These are phyloP conservation scores for Centroberyx gerrardi DNA, from an alignment of 2,797 vertebrate genomes.

Conservation along the genomic window DNA sequence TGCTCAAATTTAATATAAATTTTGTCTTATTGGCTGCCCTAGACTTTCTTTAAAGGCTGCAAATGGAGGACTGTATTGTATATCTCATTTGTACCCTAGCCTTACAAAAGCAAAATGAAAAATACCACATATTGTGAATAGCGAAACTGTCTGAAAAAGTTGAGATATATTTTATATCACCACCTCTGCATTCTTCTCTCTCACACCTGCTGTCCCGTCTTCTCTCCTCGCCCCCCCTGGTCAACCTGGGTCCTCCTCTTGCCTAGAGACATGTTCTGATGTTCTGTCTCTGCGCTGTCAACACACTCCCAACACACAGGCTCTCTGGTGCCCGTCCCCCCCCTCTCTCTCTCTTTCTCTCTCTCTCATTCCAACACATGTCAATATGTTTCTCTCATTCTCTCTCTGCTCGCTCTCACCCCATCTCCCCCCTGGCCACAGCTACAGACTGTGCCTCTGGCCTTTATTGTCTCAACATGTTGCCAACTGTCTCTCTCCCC, in stretches of 20 bases:
- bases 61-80: no score
- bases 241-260: conserved; percentile 56
- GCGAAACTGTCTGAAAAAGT: not conserved
- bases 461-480: conserved; percentile 63
- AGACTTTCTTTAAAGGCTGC: no score
- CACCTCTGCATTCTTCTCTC: not conserved
- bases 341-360: conserved; percentile 5
- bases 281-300: conserved; percentile 37
- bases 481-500: conserved; percentile 44
- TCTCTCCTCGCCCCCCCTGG: conserved; percentile 23
- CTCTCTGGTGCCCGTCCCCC: conserved; percentile 19
- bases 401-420: conserved; percentile 45
- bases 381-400: conserved; percentile 23
- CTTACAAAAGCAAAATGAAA: no score
- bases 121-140: no score
- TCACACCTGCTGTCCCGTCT: not conserved
- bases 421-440: conserved; percentile 34
- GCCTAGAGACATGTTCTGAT: conserved; percentile 22
- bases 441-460: conserved; percentile 47
- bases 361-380: conserved; percentile 29
- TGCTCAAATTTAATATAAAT: no score
- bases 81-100: no score
- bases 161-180: not conserved
- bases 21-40: no score
- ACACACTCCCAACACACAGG: conserved; percentile 40